Evolutionary conservation across 2,888 invertebrate genomes (phyloP), one percentile per base, ranked within the genome.

Genomic region (Platycheirus albimanus): DNA sequence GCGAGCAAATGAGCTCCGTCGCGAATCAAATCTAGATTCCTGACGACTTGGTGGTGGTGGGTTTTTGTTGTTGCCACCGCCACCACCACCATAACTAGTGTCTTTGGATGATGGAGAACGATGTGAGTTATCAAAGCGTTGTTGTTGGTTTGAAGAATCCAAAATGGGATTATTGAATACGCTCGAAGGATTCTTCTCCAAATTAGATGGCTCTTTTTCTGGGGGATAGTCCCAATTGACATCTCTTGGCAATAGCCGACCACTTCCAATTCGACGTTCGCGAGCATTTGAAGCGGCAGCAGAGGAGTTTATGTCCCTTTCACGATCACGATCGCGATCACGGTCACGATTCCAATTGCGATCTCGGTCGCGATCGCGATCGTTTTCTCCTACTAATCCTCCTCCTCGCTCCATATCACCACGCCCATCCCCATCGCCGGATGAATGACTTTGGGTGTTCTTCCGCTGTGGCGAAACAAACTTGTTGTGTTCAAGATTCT

Each of bases 191-290:
- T 45, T 43, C 41, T 58, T 58, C 2, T 58, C 58, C 24, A 28
- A 28, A 30, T 89, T 3, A 87, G 86, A 52, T 1, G 64, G 24
- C 3, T 84, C 85, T 11, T 85, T 85, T 7, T 78, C 85, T 19
- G 87, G 83, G 47, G 86, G 84, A 84, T 86, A 89, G 86, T 93
- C 93, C 93, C 93, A 93, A 78, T 88, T 88, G 15, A 89, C 89
- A 72, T 90, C 91, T 30, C 95, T 93, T 80, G 95, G 93, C 7
- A 89, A 72, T 81, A 97, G 94, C 8, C 97, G 94, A 0, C 97
- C 97, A 87, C 97, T 97, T 4, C 97, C 97, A 87, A 97, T 96
- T 51, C 97, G 94, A 15, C 94, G 91, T 71, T 90, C 90, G 1
- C 87, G 85, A 7, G 75, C 43, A 38, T 69, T 79, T 1, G 85